Evolutionary conservation across 2,113 vertebrate genomes (phyloP), one percentile per base, ranked within the genome.

Genomic region (Lamprologus lemairii): DNA sequence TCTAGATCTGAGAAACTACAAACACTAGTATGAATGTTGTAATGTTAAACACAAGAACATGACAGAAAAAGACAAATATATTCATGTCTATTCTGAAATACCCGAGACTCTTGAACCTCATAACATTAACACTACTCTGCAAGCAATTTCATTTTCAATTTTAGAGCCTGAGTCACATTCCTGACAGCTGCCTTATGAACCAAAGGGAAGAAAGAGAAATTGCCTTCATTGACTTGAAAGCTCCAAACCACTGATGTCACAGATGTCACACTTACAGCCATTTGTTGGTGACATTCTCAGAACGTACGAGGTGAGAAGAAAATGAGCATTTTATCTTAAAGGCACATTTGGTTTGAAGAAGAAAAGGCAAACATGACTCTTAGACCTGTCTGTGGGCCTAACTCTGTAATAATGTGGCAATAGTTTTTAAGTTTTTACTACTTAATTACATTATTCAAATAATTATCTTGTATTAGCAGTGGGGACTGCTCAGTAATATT

Each of bases 111-210:
- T 42, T 81, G n/a, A 63, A 65, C 63, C 73, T 80, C 57, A 4
- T 58, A 78, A 87, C 82, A 80, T 84, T 81, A 88, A 37, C 16
- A 55, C 82, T 63, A 23, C 78, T 87, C 60, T 85, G 26, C 3
- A 13, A 88, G 58, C 65, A 84, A 90, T 19, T 71, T 21, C 40
- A 42, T 83, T 86, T 83, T 86, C 84, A 81, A 58, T 88, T 87
- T 89, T 80, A 7, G 2, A 21, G 45, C 1, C 54, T 35, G 83
- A 88, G 57, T 91, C 80, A 81, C 19, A 45, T 33, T 79, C 68
- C 37, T 88, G 90, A 90, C 83, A 88, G 90, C 57, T 86, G 65
- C 86, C 86, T 89, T 84, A 81, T 91, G 84, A 86, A 35, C 71
- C 21, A 58, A 2, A 63, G 87, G 28, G 47, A 82, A 19, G 55